Evolutionary conservation across 1,140 invertebrate genomes (phyloP).

Genomic region (Lepidostoma basale): DNA sequence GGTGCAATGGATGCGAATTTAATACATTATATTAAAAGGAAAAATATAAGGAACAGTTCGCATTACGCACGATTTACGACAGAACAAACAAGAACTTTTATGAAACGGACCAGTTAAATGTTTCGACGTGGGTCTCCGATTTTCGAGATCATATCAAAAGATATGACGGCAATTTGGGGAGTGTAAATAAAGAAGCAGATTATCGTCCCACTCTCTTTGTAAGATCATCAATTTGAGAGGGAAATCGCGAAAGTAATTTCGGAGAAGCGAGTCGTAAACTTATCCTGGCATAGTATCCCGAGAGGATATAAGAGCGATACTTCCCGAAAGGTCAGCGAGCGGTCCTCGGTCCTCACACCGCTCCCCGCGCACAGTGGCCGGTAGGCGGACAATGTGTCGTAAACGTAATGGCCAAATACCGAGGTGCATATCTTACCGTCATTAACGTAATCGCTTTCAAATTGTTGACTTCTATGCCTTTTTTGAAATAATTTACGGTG

Average conservation of each 20-base stretch:
- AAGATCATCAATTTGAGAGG: constrained; percentile 37
- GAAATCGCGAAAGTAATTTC: constrained; percentile 37
- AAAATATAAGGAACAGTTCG: neutral
- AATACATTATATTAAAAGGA: neutral
- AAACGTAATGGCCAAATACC: no score
- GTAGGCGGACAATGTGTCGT: neutral
- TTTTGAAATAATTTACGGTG: no score
- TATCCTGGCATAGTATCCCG: constrained; percentile 1
- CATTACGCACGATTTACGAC: neutral
- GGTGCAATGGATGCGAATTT: neutral
- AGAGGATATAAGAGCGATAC: constrained; percentile 3
- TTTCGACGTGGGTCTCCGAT: neutral
- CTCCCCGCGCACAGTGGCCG: neutral
- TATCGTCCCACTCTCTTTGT: constrained; percentile 27
- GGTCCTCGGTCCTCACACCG: neutral
- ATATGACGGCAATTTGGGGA: constrained; percentile 29
- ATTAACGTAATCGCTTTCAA: no score
- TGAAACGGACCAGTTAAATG: neutral
- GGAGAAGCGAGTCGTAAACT: constrained; percentile 32
- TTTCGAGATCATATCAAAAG: constrained; percentile 14
- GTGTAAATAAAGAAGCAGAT: constrained; percentile 41
- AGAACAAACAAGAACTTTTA: constrained; percentile 6
- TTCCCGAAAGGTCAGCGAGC: neutral
- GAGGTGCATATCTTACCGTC: no score
- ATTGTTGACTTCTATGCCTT: no score